Evolutionary conservation across 2,797 vertebrate species (phyloP).

Genomic region (Hapalemur alaotrensis): DNA sequence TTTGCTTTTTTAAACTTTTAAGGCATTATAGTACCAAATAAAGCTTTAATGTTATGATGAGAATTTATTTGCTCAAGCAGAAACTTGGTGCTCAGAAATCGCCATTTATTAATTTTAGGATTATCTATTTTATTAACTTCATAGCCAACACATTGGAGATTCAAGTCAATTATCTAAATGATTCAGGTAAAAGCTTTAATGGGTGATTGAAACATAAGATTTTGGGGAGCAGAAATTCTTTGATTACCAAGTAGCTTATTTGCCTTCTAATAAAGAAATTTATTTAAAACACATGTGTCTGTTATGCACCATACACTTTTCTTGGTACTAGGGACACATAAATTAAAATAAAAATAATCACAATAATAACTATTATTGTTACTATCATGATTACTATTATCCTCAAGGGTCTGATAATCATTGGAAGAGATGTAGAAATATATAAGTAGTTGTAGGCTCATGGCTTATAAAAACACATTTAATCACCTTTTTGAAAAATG

Average conservation of each 20-base stretch:
- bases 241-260: background rate
- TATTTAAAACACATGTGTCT: background rate
- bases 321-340: background rate
- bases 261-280: background rate
- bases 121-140: constrained; percentile 21
- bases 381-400: background rate
- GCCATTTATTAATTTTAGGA: background rate
- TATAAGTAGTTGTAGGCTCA: background rate
- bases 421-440: background rate
- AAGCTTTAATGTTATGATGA: background rate
- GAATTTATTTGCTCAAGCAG: background rate
- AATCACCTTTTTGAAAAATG: background rate
- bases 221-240: background rate
- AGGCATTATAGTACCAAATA: background rate
- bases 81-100: background rate
- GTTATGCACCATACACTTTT: background rate
- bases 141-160: background rate
- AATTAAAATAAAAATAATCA: constrained; percentile 23
- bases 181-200: background rate
- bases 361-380: background rate
- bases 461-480: background rate
- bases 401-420: background rate
- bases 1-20: constrained; percentile 22
- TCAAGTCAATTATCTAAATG: constrained; percentile 22
- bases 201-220: background rate